Conservation (phyloP, 2,888 invertebrate species). For the Abrostola triplasia region DNA sequence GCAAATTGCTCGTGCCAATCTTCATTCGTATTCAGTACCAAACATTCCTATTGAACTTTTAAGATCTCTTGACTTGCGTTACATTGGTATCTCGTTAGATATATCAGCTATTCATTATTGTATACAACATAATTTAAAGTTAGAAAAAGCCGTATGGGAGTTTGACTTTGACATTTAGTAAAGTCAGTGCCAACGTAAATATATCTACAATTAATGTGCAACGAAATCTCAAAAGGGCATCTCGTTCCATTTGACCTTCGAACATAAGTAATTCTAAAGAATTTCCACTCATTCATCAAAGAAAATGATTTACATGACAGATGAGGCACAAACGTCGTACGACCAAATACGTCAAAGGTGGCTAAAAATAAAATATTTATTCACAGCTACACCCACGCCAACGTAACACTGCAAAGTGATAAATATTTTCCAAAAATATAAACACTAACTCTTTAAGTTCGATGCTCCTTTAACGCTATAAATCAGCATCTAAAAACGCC, state of each 20-base stretch:
- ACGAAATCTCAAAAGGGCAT: conserved; percentile 29
- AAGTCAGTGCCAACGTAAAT: conserved; percentile 1
- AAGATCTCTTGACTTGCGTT: too few species aligned
- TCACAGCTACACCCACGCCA: conserved; percentile 46
- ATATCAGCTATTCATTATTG: too few species aligned
- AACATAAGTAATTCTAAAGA: conserved; percentile 25
- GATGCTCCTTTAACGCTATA: conserved; percentile 30
- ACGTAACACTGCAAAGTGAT: conserved; percentile 31
- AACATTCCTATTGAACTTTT: too few species aligned
- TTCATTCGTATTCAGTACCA: too few species aligned
- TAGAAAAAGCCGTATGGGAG: neutral
- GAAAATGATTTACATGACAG: conserved; percentile 55
- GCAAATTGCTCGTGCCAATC: neutral
- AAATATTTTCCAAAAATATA: conserved; percentile 45
- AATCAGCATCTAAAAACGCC: neutral
- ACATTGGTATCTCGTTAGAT: too few species aligned
- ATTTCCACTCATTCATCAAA: conserved; percentile 46
- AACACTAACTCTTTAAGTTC: conserved; percentile 21
- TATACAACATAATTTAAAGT: too few species aligned
- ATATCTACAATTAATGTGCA: conserved; percentile 21
- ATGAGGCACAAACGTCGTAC: conserved; percentile 49
- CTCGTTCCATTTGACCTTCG: conserved; percentile 47
- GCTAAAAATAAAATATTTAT: conserved; percentile 56
- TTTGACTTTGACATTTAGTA: neutral
- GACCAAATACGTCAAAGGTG: conserved; percentile 57